Evolutionary conservation across 2,888 invertebrate genomes (phyloP), one percentile per base, ranked within the genome.

Genomic region (Diaprepes abbreviatus): DNA sequence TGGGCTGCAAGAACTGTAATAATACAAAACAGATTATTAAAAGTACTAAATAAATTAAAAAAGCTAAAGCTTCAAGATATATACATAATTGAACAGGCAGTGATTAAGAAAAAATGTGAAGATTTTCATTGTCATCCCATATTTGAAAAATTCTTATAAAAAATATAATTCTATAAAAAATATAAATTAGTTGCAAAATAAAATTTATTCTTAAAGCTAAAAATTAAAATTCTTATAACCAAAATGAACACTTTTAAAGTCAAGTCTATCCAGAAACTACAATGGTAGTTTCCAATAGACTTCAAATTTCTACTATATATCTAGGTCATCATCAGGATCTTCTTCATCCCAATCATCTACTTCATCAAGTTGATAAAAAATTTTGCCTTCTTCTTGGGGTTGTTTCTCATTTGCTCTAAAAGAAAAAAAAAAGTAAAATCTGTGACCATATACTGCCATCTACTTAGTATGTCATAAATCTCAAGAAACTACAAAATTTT

Each of bases 321-420:
- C 90, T 70, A 94, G 85, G 85, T 94, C 94, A 82, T 94, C 93
- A 86, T 94, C 94, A 1, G 94, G 94, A 84, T 94, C 93, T 84
- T 94, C 94, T 78, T 93, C 93, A 79, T 94, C 94, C 86, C 92
- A 91, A 81, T 94, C 94, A 82, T 94, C 94, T 1, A 89, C 87
- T 60, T 89, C 90, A 83, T 94, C 94, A 7, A 93, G 91, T 73
- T 90, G 88, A 79, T 94, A 94, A 75, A 89, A 88, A 33, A 94
- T 92, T 79, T 89, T 89, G 40, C 90, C 89, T 57, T 73, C 72
- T 40, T 67, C 60, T 21, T 71, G 59, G 17, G 52, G 6, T 48
- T 74, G 66, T 21, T 72, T 63, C 36, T 74, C 74, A 52, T 74
- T 68, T 24, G 69, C 64, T 28, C 71, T 66, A 33, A 50, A 62